These are phyloP conservation scores for Condylostylus longicornis DNA, from an alignment of 1,140 invertebrate genomes.

Conservation along the genomic window DNA sequence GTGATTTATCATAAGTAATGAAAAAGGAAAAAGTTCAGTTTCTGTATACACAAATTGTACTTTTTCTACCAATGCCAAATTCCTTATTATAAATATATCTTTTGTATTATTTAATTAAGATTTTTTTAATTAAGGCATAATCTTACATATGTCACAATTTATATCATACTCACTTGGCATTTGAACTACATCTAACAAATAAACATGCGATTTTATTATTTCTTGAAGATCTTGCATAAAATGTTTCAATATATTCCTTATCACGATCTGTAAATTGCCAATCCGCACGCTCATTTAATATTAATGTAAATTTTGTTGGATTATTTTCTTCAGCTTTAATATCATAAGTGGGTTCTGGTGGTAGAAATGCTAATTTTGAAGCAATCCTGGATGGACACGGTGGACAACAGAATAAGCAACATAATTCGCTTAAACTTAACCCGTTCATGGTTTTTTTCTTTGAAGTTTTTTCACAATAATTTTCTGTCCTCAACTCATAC, in stretches of 20 bases:
- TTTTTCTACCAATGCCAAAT: background rate
- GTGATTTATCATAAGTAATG: too few relatives aligned
- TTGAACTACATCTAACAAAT: constrained; percentile 42
- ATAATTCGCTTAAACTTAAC: constrained; percentile 45
- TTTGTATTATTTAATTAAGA: too few relatives aligned
- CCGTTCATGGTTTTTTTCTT: too few relatives aligned
- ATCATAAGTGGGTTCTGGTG: constrained; percentile 54
- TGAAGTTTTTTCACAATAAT: too few relatives aligned
- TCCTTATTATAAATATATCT: background rate
- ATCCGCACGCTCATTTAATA: constrained; percentile 15
- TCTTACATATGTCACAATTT: too few relatives aligned
- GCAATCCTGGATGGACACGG: constrained; percentile 57
- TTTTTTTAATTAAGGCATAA: too few relatives aligned
- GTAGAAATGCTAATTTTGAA: constrained; percentile 61
- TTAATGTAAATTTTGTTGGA: constrained; percentile 4
- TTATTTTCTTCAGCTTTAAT: constrained; percentile 27
- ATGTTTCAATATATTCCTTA: constrained; percentile 42
- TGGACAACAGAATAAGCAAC: constrained; percentile 63
- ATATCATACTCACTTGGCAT: constrained; percentile 37
- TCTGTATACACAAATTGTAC: background rate
- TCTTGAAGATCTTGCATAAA: constrained; percentile 36
- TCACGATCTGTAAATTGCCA: constrained; percentile 39
- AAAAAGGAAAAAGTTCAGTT: background rate
- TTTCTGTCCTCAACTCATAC: too few relatives aligned
- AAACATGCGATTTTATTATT: constrained; percentile 53